A percentile compares a stretch with the other conserved stretches of the same genome.
These are phyloP conservation scores for Rhopalosiphum padi DNA, from an alignment of 1,140 invertebrate genomes.

Conservation along the genomic window DNA sequence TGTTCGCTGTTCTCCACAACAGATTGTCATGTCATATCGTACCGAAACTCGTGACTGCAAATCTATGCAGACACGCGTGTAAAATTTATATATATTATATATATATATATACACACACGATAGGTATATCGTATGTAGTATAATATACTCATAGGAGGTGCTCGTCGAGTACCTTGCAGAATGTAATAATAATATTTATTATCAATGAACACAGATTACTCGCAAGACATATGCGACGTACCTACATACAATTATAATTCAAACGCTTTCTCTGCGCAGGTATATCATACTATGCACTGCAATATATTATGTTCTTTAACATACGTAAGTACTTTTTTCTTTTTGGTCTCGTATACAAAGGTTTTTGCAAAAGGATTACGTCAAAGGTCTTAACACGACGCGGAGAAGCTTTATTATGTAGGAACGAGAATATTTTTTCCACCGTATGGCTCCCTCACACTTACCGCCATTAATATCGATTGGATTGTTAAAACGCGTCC, in stretches of 20 bases:
- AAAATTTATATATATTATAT: background rate
- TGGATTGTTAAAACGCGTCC: conserved; percentile 31
- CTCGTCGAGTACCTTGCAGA: background rate
- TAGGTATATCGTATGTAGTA: background rate
- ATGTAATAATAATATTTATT: conserved; percentile 9
- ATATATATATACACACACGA: background rate
- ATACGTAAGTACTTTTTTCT: background rate
- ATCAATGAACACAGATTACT: background rate
- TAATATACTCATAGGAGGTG: background rate
- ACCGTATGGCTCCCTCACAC: background rate
- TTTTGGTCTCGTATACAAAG: background rate
- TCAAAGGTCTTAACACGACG: conserved; percentile 6
- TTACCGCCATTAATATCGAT: conserved; percentile 42
- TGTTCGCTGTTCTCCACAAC: background rate
- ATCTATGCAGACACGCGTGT: background rate
- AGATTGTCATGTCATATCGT: background rate
- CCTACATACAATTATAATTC: background rate
- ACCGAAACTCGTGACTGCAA: background rate
- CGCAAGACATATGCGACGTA: background rate
- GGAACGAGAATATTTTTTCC: conserved; percentile 12
- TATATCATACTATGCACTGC: background rate
- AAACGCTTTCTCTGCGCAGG: background rate
- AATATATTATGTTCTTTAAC: background rate
- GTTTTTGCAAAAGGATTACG: background rate
- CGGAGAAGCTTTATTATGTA: conserved; percentile 11